phyloP scores from a whole-genome alignment of 2,113 vertebrate genomes.

The Corythornis cristatus region DNA sequence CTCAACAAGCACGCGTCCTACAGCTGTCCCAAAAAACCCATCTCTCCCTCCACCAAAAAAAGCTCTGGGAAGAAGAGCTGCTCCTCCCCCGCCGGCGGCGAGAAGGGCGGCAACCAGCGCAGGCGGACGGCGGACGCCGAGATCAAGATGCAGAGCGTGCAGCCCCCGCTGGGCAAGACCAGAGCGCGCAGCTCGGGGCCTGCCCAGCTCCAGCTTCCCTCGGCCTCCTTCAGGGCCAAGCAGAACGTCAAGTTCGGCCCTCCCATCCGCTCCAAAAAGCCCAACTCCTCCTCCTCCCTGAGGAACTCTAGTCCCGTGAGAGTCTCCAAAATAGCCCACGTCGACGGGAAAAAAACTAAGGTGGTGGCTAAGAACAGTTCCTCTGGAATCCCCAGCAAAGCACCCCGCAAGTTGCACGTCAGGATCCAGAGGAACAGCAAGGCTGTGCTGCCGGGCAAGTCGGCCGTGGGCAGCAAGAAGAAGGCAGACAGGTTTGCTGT shows the following conservation, averaged over 20 bases:
- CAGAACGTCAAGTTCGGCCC: conserved; percentile 78
- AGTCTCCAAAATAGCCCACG: conserved; percentile 76
- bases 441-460: conserved; percentile 78
- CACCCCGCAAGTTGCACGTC: conserved; percentile 80
- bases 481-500: conserved; percentile 77
- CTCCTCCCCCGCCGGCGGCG: conserved; percentile 66
- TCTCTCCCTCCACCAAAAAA: conserved; percentile 78
- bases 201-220: conserved; percentile 56
- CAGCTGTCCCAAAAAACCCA: conserved; percentile 93
- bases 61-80: conserved; percentile 81
- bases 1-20: conserved; percentile 93
- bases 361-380: conserved; percentile 65
- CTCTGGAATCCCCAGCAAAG: conserved; percentile 78
- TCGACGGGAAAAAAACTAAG: conserved; percentile 80
- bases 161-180: conserved; percentile 87
- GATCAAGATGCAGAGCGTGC: conserved; percentile 84
- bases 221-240: conserved; percentile 73
- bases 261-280: conserved; percentile 78
- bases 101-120: conserved; percentile 77
- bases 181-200: conserved; percentile 81
- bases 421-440: conserved; percentile 82
- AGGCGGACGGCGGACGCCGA: conserved; percentile 78
- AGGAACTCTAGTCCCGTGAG: conserved; percentile 83
- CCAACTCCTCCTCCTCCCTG: conserved; percentile 66
- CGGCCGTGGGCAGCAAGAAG: conserved; percentile 75